A percentile compares a stretch with the other conserved stretches of the same genome.
These are phyloP conservation scores for Beris chalybata DNA, from an alignment of 2,888 invertebrate genomes.

Conservation along the genomic window DNA sequence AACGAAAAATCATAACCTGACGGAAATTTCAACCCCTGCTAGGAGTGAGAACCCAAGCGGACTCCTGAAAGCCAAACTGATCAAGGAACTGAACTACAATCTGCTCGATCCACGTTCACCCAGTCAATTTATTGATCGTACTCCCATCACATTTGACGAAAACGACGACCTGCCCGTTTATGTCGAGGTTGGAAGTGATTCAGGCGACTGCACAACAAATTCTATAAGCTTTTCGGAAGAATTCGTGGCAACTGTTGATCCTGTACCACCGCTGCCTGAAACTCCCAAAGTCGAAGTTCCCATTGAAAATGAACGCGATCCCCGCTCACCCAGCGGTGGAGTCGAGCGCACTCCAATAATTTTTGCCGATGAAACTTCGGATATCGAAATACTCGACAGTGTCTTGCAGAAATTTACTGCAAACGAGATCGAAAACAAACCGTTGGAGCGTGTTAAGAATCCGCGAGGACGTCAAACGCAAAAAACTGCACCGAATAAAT, in stretches of 20 bases:
- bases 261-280: neutral
- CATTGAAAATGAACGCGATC: slow-evolving; percentile 20
- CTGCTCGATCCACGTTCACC: slow-evolving; percentile 39
- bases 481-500: neutral
- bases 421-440: slow-evolving; percentile 25
- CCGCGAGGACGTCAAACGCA: neutral
- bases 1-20: slow-evolving; percentile 20
- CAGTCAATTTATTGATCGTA: slow-evolving; percentile 35
- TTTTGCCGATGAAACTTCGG: slow-evolving; percentile 18
- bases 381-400: slow-evolving; percentile 14
- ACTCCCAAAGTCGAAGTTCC: slow-evolving; percentile 8
- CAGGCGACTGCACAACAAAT: neutral
- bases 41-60: neutral
- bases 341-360: slow-evolving; percentile 36
- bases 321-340: slow-evolving; percentile 34
- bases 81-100: slow-evolving; percentile 17
- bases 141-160: slow-evolving; percentile 36
- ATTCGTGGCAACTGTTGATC: neutral
- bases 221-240: neutral
- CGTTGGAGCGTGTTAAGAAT: slow-evolving; percentile 32
- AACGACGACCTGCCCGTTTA: slow-evolving; percentile 18
- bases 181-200: neutral
- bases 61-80: slow-evolving; percentile 16
- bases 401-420: slow-evolving; percentile 15
- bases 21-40: neutral